A percentile compares a stretch with the other conserved stretches of the same genome.
phyloP scores from a whole-genome alignment of 2,888 invertebrate species.

The Bombylius discolor region DNA sequence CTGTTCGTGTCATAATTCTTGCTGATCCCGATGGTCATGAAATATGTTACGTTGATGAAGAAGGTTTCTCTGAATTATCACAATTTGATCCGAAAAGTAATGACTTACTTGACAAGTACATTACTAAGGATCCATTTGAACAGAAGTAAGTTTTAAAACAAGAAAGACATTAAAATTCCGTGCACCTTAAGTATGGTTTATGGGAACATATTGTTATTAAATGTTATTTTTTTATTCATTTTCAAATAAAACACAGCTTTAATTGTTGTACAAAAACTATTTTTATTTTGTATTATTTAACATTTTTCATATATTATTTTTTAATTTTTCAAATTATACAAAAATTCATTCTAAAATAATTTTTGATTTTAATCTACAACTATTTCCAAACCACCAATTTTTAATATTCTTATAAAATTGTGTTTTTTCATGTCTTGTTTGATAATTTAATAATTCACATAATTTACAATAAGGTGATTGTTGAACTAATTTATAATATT shows the following conservation, averaged over 20 bases:
- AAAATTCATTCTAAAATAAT: slow-evolving; percentile 15
- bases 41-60: slow-evolving; percentile 97
- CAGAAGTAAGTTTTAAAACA: not conserved
- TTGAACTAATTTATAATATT: slow-evolving; percentile 35
- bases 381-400: slow-evolving; percentile 29
- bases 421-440: slow-evolving; percentile 17
- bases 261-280: no score
- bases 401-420: slow-evolving; percentile 27
- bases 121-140: slow-evolving; percentile 38
- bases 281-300: no score
- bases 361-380: slow-evolving; percentile 24
- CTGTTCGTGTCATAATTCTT: slow-evolving; percentile 88
- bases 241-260: no score
- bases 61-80: slow-evolving; percentile 80
- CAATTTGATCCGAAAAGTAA: slow-evolving; percentile 74
- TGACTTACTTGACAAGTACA: slow-evolving; percentile 61
- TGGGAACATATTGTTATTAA: no score
- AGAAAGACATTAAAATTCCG: not conserved
- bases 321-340: not conserved
- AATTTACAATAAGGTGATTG: slow-evolving; percentile 27
- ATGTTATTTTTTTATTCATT: no score
- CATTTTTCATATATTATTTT: no score
- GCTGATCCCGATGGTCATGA: slow-evolving; percentile 96
- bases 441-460: slow-evolving; percentile 26
- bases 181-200: no score